These are phyloP conservation scores for Lithodes maja DNA, from an alignment of 2,888 invertebrate genomes.

Conservation along the genomic window DNA sequence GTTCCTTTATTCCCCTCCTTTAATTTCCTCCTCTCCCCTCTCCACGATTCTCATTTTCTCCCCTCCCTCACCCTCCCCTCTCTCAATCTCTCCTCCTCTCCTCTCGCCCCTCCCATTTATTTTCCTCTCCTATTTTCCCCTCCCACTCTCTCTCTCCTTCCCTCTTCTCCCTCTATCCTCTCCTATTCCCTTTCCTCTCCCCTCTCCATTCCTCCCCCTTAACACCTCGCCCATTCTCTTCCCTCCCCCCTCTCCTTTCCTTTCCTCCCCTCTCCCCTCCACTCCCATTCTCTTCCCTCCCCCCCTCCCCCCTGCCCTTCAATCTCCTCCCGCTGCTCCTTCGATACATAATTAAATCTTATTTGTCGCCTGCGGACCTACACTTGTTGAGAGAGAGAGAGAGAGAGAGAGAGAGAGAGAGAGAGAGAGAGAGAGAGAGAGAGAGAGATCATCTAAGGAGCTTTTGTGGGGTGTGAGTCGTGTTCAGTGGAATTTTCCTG, in stretches of 20 bases:
- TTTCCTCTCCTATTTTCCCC: background rate
- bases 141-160: background rate
- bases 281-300: background rate
- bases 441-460: background rate
- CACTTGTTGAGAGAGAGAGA: background rate
- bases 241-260: constrained; percentile 1
- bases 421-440: constrained; percentile 16
- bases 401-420: background rate
- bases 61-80: background rate
- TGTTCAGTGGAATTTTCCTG: constrained; percentile 18
- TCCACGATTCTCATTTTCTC: background rate
- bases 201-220: background rate
- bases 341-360: constrained; percentile 31
- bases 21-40: background rate
- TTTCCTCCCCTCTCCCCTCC: background rate
- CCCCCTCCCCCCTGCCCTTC: background rate
- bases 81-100: background rate
- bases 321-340: background rate
- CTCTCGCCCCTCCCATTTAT: background rate
- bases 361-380: constrained; percentile 18
- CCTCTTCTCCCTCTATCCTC: background rate
- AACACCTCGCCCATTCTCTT: background rate
- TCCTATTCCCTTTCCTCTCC: background rate
- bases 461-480: constrained; percentile 17
- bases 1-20: background rate